Conservation (phyloP, 2,113 vertebrate genomes). For the Perca fluviatilis region DNA sequence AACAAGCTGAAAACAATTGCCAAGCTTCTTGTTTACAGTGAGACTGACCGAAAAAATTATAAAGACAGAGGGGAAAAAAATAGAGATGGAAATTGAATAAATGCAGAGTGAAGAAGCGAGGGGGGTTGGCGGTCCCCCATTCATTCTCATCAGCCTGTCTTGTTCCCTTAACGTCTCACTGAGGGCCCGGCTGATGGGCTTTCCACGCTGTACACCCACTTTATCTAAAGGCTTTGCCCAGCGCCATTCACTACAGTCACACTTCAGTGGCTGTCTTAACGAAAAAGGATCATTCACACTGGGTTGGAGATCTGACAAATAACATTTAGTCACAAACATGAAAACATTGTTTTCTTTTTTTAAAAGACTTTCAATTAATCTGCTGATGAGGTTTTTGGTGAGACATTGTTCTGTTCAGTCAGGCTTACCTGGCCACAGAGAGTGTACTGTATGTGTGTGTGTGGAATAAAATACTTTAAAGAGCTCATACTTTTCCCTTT, state of each 20-base stretch:
- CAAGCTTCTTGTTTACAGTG: slow-evolving; percentile 26
- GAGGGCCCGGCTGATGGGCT: slow-evolving; percentile 51
- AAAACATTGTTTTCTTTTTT: background rate
- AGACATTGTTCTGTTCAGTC: background rate
- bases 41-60: background rate
- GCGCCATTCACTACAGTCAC: slow-evolving; percentile 47
- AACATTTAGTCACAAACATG: slow-evolving; percentile 27
- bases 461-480: background rate
- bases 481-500: no score
- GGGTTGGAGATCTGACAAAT: slow-evolving; percentile 53
- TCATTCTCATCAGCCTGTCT: slow-evolving; percentile 73
- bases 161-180: slow-evolving; percentile 55
- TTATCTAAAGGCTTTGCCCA: slow-evolving; percentile 46
- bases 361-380: slow-evolving; percentile 3
- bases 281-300: slow-evolving; percentile 16
- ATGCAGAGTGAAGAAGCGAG: slow-evolving; percentile 55
- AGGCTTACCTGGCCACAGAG: background rate
- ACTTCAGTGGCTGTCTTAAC: slow-evolving; percentile 29
- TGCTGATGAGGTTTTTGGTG: slow-evolving; percentile 3
- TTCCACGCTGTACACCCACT: slow-evolving; percentile 47
- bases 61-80: slow-evolving; percentile 16
- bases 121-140: slow-evolving; percentile 53
- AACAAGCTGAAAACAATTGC: background rate
- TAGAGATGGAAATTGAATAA: slow-evolving; percentile 55
- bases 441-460: no score